Evolutionary conservation across 30 jellyfish, hydroid and myxozoan species (phyloP), one percentile per base, ranked within the genome.

Genomic region (Cassiopea xamachana): DNA sequence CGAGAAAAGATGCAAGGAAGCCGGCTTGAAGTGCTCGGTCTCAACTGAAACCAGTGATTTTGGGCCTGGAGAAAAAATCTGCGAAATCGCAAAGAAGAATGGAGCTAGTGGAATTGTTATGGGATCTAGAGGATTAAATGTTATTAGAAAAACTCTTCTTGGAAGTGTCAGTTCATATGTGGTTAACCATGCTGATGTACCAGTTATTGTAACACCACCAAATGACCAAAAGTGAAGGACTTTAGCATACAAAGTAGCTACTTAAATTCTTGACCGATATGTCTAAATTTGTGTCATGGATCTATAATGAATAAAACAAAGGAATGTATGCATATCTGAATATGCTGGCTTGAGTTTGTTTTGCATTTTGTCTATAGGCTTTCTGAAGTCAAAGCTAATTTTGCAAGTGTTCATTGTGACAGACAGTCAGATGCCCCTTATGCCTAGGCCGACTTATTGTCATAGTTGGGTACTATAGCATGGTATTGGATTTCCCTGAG

Each of bases 71-170:
- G 97, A 88, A 55, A 81, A 90, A 47, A 93, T 87, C 59, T 88
- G 97, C 69, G 93, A 77, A 48, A 73, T 89, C 3, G 98, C 98
- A 46, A 87, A 82, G 80, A 84, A 79, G 81, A 73, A 88, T 27
- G 62, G 79, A 61, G 98, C 98, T 15, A 80, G 85, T 73, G 94
- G 94, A 1, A 93, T 93, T 14, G 90, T 93, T 18, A 93, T 93
- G 97, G 98, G 98, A 1, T 88, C 98, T 47, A 88, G 98, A 81
- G 98, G 98, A 48, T 84, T 93, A 73, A 93, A 93, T 84, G 27
- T 89, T 10, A 27, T 93, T 44, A 77, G 98, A 17, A 79, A 96
- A 59, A 87, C 95, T 10, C 81, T 92, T n/a, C 89, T 92, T 13
- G 98, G 98, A 12, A 92, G 98, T 69, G 93, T 88, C 79, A 92